Base-by-base conservation (phyloP, 2,888 invertebrate genomes). In the Cerastoderma edule region DNA sequence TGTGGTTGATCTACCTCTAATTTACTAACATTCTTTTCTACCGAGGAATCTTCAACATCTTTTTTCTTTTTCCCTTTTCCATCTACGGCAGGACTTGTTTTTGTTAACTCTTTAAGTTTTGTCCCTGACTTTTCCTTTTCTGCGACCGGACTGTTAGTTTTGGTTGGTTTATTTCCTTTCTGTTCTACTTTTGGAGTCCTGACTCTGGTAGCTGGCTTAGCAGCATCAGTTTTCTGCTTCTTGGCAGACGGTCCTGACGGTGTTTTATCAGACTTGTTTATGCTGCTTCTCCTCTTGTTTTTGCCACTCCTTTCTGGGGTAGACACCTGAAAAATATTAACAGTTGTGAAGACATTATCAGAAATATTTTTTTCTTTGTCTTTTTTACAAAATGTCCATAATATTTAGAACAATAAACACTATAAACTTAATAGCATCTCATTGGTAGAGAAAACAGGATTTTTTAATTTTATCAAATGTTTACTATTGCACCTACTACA, bases 161-260 rank as follows among this genome's bases (percentile, higher is more conserved):
- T 60, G 0, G 53, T 53, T 54, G 46, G 16, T 53, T 19, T 63
- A 16, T 60, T 33, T 53, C 6, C 63, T 50, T 70, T 63, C 35
- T 19, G 28, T 69, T 57, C 60, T 28, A 32, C 46, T 60, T 76
- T 75, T 39, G 72, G 63, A 16, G 66, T 74, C 24, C 56, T 67
- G 30, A 19, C n/a, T n/a, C 46, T 44, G 39, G 60, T 39, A 16
- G n/a, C 30, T 39, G 2, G 74, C 71, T 70, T 70, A 24, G 44
- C 16, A 30, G 6, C 32, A 2, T 70, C 63, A 8, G 28, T 27
- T 72, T 77, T 85, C 39, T 80, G 83, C 68, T 85, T 85, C 53
- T 83, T 81, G 6, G 84, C 68, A 24, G 80, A 78, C 16, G 86
- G 85, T 19, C 83, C 86, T 27, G 78, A 81, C 2, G 83, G 78